A percentile compares a stretch with the other conserved stretches of the same genome.
These are phyloP conservation scores for Diachasmimorpha longicaudata DNA, from an alignment of 1,140 invertebrate genomes.

Conservation along the genomic window DNA sequence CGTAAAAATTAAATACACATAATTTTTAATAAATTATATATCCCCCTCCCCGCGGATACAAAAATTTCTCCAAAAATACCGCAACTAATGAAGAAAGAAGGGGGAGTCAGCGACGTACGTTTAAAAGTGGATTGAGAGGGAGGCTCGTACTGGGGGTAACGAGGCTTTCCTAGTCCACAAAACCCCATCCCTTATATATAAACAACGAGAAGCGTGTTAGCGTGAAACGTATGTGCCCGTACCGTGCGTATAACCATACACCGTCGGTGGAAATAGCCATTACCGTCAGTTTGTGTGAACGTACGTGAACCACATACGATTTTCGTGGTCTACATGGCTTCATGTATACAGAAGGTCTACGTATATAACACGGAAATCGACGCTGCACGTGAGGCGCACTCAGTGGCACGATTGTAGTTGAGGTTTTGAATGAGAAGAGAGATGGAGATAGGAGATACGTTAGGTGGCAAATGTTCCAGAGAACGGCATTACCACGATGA, in stretches of 20 bases:
- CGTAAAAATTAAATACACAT: no score
- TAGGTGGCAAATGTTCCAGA: no score
- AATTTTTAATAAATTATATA: no score
- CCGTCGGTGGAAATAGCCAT: not conserved
- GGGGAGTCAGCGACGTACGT: no score
- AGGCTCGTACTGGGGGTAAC: not conserved
- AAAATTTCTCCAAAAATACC: no score
- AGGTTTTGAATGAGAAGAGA: not conserved
- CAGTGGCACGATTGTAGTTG: not conserved
- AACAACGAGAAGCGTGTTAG: not conserved
- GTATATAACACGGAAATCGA: not conserved
- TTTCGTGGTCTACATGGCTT: not conserved
- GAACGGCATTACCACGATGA: not conserved
- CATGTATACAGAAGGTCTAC: not conserved
- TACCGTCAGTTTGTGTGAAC: conserved; percentile 11
- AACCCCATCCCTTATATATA: not conserved
- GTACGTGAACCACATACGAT: conserved; percentile 3
- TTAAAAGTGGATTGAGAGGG: no score
- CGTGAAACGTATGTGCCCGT: not conserved
- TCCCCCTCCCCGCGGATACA: no score
- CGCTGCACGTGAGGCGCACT: not conserved
- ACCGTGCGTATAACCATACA: not conserved
- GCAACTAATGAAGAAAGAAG: no score
- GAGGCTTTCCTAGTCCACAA: not conserved
- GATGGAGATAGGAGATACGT: not conserved